phyloP scores from a whole-genome alignment of 2,113 vertebrate genomes.

The Poicephalus gulielmi region DNA sequence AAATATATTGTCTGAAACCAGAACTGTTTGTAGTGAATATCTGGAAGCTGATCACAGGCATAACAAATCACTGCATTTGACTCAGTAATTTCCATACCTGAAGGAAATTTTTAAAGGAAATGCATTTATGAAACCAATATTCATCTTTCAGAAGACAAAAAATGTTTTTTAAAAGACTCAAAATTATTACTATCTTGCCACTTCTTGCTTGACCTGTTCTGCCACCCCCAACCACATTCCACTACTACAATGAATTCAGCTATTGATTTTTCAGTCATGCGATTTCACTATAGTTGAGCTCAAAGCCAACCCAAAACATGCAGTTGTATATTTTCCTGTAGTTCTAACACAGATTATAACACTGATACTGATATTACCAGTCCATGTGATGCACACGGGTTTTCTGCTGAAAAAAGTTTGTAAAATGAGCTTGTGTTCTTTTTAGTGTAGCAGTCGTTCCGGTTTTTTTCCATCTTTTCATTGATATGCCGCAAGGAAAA shows the following conservation, averaged over 20 bases:
- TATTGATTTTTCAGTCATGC: background rate
- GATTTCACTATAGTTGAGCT: background rate
- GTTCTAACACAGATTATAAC: background rate
- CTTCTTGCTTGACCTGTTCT: background rate
- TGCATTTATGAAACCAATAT: background rate
- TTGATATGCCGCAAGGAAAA: constrained; percentile 84
- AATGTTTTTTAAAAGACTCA: background rate
- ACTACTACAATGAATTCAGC: background rate
- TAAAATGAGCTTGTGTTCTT: constrained; percentile 74
- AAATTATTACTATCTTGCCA: background rate
- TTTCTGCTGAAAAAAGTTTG: constrained; percentile 82
- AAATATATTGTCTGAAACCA: background rate
- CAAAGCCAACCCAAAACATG: background rate
- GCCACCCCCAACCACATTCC: background rate
- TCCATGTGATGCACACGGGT: constrained; percentile 43
- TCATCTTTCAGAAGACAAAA: background rate
- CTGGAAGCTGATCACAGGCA: accelerated
- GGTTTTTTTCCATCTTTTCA: constrained; percentile 77
- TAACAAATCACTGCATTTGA: background rate
- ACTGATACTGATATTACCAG: constrained; percentile 39
- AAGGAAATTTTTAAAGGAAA: background rate
- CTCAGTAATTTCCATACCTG: background rate
- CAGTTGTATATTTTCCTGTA: background rate
- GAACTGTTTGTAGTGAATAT: background rate
- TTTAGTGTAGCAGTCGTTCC: constrained; percentile 82